These are phyloP conservation scores for Helarctos malayanus DNA, from an alignment of 2,797 vertebrate species.

Conservation along the genomic window DNA sequence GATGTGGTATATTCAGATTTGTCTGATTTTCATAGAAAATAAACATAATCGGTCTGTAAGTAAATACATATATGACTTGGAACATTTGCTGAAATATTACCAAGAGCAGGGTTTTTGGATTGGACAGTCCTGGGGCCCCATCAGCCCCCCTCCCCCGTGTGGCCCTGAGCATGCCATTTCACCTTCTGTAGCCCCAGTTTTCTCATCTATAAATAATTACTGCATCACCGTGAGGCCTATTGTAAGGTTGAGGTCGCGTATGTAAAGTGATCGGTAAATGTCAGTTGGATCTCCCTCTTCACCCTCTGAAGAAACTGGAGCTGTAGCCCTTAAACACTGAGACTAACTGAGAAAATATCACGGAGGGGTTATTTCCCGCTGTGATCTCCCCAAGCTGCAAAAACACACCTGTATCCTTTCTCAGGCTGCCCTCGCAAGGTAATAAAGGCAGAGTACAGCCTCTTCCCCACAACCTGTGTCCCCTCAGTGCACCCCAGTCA, in stretches of 20 bases:
- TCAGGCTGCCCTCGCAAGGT: not conserved
- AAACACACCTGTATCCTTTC: not conserved
- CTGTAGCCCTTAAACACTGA: not conserved
- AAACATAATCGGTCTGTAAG: not conserved
- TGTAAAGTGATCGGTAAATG: not conserved
- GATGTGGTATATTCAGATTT: not conserved
- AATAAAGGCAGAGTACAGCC: not conserved
- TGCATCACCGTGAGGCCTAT: not conserved
- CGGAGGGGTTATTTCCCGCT: not conserved
- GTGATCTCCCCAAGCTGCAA: not conserved
- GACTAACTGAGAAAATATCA: not conserved
- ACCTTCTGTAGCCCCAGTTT: not conserved
- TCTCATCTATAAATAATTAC: not conserved
- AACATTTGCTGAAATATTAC: not conserved
- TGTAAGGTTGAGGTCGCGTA: not conserved
- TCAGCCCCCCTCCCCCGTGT: no score
- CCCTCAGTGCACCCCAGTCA: fast-evolving
- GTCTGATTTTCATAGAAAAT: not conserved
- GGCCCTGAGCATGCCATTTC: not conserved
- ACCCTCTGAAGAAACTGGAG: not conserved
- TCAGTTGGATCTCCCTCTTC: not conserved
- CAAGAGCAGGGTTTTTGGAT: not conserved
- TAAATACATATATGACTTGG: not conserved
- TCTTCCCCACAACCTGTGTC: not conserved
- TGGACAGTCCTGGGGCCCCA: not conserved